phyloP scores from a whole-genome alignment of 30 jellyfish, hydroid and myxozoan species.

The Aurelia sp. region DNA sequence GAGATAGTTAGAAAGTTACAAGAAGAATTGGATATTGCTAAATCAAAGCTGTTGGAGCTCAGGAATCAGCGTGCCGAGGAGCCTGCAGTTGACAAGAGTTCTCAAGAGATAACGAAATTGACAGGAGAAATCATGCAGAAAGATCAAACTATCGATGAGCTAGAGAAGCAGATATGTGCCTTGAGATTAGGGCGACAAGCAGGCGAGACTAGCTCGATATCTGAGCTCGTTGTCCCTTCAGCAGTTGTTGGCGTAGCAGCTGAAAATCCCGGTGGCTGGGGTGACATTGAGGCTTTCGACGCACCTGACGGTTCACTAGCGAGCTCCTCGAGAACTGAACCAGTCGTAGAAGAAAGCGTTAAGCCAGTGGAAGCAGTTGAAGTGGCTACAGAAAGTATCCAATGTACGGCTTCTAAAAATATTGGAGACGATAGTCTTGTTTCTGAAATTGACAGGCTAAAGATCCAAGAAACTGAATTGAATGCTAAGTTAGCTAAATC shows the following conservation, averaged over 20 bases:
- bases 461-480: conserved; percentile 5
- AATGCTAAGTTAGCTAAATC: conserved; percentile 2
- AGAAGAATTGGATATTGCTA: background rate
- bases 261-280: conserved; percentile 30
- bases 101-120: conserved; percentile 8
- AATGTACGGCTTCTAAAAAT: background rate
- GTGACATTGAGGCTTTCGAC: background rate
- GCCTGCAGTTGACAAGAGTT: background rate
- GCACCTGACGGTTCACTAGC: background rate
- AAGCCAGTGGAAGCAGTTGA: conserved; percentile 17
- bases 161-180: conserved; percentile 5
- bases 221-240: conserved; percentile 3
- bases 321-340: conserved; percentile 13
- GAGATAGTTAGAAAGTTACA: conserved; percentile 14
- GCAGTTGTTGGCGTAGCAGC: conserved; percentile 14
- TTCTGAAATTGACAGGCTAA: background rate
- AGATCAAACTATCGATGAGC: conserved; percentile 8
- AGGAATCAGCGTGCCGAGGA: background rate
- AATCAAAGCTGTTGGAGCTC: background rate
- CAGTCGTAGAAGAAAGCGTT: conserved; percentile 7
- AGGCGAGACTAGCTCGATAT: background rate
- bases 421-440: background rate
- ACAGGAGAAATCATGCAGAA: conserved; percentile 4
- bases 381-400: background rate
- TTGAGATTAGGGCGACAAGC: background rate